These are phyloP conservation scores for Larimichthys polyactis DNA, from an alignment of 2,113 vertebrate genomes.

Conservation along the genomic window DNA sequence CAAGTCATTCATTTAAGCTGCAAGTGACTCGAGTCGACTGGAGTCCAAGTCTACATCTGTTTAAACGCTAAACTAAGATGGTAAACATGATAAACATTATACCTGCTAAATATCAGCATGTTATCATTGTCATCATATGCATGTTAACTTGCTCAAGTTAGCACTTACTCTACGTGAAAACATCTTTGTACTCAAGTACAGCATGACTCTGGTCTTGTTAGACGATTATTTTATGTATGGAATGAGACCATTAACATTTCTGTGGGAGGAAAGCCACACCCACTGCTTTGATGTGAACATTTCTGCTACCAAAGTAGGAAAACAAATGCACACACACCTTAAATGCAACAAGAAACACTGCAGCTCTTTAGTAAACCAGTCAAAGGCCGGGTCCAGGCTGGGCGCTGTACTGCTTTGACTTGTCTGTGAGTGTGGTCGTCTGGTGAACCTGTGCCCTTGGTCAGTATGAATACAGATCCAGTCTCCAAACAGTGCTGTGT, in stretches of 20 bases:
- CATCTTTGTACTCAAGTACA: background rate
- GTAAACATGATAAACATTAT: background rate
- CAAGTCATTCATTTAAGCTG: too few species aligned
- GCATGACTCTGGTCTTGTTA: background rate
- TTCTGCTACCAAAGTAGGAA: background rate
- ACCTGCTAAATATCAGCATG: background rate
- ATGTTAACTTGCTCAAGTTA: background rate
- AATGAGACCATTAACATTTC: background rate
- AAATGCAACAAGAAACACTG: background rate
- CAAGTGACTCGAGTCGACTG: too few species aligned
- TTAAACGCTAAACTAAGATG: background rate
- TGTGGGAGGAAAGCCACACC: background rate
- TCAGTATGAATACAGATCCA: slow-evolving; percentile 1
- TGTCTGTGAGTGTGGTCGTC: background rate
- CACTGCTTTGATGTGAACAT: background rate
- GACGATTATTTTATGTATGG: background rate
- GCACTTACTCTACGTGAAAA: background rate
- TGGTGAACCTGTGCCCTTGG: background rate
- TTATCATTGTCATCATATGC: background rate
- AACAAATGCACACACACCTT: background rate
- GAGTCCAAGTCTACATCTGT: too few species aligned
- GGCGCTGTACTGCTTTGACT: background rate
- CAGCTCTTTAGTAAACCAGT: background rate
- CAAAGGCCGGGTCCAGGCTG: background rate
- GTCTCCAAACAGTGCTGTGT: slow-evolving; percentile 4